These are phyloP conservation scores for Sternotherus odoratus DNA, from an alignment of 2,797 vertebrate genomes.

Conservation along the genomic window DNA sequence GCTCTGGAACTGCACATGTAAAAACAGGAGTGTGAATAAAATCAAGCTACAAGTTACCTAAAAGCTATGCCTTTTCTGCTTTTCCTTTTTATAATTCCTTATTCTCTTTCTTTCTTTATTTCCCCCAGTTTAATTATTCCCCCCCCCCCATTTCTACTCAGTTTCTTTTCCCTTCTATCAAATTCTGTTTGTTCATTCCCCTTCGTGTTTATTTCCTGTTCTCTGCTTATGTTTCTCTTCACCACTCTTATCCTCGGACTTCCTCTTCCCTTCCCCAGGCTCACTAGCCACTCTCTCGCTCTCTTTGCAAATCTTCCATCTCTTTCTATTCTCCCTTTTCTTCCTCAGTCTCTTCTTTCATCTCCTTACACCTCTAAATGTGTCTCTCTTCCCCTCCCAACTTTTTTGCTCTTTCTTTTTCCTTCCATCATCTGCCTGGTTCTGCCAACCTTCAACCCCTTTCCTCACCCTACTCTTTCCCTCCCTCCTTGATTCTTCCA, in stretches of 20 bases:
- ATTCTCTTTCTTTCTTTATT: neutral
- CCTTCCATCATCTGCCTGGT: neutral
- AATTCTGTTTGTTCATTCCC: neutral
- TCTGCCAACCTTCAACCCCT: neutral
- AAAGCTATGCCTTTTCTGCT: neutral
- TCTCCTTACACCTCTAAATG: neutral
- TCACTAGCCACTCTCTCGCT: neutral
- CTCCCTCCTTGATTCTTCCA: neutral
- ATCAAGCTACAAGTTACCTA: neutral
- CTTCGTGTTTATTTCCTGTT: neutral
- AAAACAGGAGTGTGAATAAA: neutral
- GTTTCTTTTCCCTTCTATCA: neutral
- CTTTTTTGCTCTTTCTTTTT: neutral
- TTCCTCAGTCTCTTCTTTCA: neutral
- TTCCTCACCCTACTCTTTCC: neutral
- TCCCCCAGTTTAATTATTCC: neutral
- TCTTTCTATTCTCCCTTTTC: neutral
- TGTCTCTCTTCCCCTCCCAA: neutral
- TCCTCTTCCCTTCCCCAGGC: neutral
- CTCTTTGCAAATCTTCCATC: neutral
- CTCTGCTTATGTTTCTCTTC: neutral
- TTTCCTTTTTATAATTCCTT: neutral
- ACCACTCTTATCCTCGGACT: neutral
- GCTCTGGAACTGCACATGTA: neutral
- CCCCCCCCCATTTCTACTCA: accelerated